These are phyloP conservation scores for Ginglymostoma cirratum DNA, from an alignment of 2,113 vertebrate genomes.

Conservation along the genomic window DNA sequence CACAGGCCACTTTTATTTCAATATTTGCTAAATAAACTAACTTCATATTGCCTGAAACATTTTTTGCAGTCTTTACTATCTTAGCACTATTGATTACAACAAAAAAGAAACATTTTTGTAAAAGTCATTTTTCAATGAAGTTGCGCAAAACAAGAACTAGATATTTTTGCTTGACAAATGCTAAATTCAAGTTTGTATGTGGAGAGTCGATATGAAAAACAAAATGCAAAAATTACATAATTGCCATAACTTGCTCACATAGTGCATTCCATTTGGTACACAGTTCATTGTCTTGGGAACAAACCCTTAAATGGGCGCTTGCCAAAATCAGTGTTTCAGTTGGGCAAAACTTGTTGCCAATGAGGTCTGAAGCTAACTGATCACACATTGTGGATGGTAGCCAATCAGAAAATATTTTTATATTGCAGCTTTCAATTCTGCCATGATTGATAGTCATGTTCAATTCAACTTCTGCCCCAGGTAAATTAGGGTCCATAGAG, in stretches of 20 bases:
- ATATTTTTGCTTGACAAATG: neutral
- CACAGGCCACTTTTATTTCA: neutral
- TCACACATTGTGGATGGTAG: slow-evolving; percentile 56
- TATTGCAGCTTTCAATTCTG: slow-evolving; percentile 60
- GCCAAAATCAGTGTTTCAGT: slow-evolving; percentile 44
- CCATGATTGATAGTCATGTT: slow-evolving; percentile 71
- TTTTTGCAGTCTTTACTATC: neutral
- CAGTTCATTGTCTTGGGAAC: slow-evolving; percentile 49
- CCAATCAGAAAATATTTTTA: slow-evolving; percentile 65
- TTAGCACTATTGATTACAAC: neutral
- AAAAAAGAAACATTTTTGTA: neutral
- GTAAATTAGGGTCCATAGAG: slow-evolving; percentile 49
- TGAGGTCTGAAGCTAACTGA: slow-evolving; percentile 56
- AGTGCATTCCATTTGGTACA: slow-evolving; percentile 59
- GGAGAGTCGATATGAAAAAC: neutral
- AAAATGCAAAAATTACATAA: slow-evolving; percentile 61
- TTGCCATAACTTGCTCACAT: slow-evolving; percentile 62
- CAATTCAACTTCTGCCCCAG: slow-evolving; percentile 53
- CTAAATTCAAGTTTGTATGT: slow-evolving; percentile 15
- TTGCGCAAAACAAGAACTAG: neutral
- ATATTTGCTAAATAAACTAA: neutral
- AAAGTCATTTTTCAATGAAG: neutral
- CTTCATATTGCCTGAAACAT: neutral
- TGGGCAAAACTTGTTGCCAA: slow-evolving; percentile 71
- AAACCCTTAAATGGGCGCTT: slow-evolving; percentile 51